Percentiles rank a stretch among this genome's conserved stretches.
phyloP scores from a whole-genome alignment of 2,113 vertebrate genomes.

The Sebastes fasciatus region DNA sequence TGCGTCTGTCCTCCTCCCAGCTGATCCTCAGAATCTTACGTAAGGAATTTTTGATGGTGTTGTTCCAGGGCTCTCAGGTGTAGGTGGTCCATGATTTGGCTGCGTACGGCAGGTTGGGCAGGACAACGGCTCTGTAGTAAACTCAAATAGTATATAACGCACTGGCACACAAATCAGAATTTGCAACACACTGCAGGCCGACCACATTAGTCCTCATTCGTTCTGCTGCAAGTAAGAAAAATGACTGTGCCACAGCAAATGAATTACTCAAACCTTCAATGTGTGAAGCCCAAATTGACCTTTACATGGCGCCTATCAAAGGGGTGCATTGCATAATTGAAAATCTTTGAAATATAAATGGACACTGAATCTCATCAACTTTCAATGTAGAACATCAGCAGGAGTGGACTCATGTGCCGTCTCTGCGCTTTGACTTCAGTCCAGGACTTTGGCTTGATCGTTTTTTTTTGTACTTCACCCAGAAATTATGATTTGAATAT shows the following conservation, averaged over 20 bases:
- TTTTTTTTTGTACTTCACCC: background rate
- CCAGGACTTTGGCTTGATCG: constrained; percentile 17
- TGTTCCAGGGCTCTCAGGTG: background rate
- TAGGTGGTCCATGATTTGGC: background rate
- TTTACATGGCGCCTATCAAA: constrained; percentile 71
- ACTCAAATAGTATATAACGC: constrained; percentile 17
- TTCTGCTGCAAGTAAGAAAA: constrained; percentile 76
- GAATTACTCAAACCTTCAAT: constrained; percentile 69
- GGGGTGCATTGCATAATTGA: constrained; percentile 67
- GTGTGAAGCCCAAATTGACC: constrained; percentile 72
- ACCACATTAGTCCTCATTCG: constrained; percentile 71
- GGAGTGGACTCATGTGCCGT: constrained; percentile 1
- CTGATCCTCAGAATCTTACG: background rate
- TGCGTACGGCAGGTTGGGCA: no score
- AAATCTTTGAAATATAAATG: constrained; percentile 79
- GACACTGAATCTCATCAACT: constrained; percentile 63
- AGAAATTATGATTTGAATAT: constrained; percentile 18
- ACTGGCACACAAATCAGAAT: constrained; percentile 38
- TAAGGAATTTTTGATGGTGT: background rate
- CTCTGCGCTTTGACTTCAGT: constrained; percentile 7
- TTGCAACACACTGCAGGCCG: constrained; percentile 51
- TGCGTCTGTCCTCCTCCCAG: background rate
- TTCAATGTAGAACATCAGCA: constrained; percentile 51
- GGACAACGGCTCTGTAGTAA: background rate
- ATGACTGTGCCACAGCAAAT: constrained; percentile 68